Conservation (phyloP, 1,140 invertebrate genomes). For the Leptoteleia sp. region DNA sequence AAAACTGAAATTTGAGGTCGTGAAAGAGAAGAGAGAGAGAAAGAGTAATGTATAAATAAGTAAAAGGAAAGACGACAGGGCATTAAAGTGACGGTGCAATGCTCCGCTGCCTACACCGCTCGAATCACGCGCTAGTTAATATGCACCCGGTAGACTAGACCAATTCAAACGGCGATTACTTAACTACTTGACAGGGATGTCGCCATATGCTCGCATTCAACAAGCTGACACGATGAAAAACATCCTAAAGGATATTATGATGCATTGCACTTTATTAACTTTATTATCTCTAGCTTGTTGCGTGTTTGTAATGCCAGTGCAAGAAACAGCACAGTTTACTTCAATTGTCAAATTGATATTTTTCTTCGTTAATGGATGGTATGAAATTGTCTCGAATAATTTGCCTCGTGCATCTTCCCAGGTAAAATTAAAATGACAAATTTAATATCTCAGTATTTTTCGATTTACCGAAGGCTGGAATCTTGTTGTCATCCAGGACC, state of each 20-base stretch:
- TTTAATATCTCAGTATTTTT: no score
- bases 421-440: no score
- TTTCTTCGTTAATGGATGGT: no score
- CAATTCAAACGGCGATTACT: conserved; percentile 55
- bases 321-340: no score
- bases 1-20: conserved; percentile 22
- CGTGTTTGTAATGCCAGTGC: conserved; percentile 1
- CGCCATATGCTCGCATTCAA: conserved; percentile 46
- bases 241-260: conserved; percentile 52
- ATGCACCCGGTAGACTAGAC: conserved; percentile 51
- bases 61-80: conserved; percentile 7
- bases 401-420: no score
- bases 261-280: conserved; percentile 55
- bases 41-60: conserved; percentile 12
- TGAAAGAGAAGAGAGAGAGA: neutral
- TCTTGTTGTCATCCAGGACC: no score
- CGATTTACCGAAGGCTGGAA: no score
- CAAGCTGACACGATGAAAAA: conserved; percentile 48
- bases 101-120: conserved; percentile 19
- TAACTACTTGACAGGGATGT: conserved; percentile 54
- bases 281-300: conserved; percentile 17
- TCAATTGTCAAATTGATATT: no score
- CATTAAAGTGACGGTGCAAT: conserved; percentile 20
- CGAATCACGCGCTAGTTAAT: conserved; percentile 41
- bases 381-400: no score